Conservation (phyloP, 2,797 vertebrate species). For the Anguilla marmorata region DNA sequence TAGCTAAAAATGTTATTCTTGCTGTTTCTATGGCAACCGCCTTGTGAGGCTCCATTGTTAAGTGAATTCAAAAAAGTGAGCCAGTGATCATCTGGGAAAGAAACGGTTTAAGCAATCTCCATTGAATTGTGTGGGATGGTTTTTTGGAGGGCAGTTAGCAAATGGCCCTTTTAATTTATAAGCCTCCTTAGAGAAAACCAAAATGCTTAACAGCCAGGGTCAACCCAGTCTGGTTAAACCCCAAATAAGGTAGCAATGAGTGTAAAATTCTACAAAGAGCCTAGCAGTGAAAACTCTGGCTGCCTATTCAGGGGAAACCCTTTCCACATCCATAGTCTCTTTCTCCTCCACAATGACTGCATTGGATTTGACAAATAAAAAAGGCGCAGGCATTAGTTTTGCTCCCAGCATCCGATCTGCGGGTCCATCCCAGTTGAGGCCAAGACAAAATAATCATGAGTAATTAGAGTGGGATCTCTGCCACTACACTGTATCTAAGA, state of each 20-base stretch:
- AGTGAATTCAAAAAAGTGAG: not conserved
- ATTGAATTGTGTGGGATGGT: not conserved
- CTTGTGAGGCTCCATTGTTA: not conserved
- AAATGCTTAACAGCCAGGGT: conserved; percentile 8
- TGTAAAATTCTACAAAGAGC: not conserved
- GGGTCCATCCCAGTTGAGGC: not conserved
- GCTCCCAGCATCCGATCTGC: not conserved
- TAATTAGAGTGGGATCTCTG: not conserved
- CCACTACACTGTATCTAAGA: not conserved
- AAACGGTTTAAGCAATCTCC: not conserved
- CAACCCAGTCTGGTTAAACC: not conserved
- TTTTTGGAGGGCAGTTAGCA: not conserved
- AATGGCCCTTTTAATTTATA: conserved; percentile 3
- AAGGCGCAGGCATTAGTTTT: not conserved
- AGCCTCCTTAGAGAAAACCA: not conserved
- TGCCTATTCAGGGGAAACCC: not conserved
- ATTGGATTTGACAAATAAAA: not conserved
- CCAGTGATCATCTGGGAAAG: not conserved
- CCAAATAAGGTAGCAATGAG: not conserved
- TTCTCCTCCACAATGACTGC: not conserved
- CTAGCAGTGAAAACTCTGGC: too few relatives aligned
- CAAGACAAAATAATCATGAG: not conserved
- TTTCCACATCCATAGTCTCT: not conserved
- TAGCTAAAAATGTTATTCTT: not conserved
- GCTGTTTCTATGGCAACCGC: not conserved